phyloP scores from a whole-genome alignment of 2,797 vertebrate genomes.

The Megalops cyprinoides region DNA sequence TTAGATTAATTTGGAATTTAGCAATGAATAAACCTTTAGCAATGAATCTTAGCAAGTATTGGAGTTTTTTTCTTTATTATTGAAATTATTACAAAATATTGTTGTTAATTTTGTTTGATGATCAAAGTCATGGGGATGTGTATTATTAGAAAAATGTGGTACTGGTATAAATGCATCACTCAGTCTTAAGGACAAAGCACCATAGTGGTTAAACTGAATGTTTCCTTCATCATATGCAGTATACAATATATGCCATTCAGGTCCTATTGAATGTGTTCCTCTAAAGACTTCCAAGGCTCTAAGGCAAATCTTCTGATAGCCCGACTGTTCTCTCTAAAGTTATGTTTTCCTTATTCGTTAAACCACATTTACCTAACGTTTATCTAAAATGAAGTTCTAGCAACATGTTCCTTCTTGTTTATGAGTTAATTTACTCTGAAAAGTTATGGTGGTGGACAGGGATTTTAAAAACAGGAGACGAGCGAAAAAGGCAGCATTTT shows the following conservation, averaged over 20 bases:
- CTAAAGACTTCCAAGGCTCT: too few species aligned
- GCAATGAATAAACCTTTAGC: too few species aligned
- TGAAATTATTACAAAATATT: neutral
- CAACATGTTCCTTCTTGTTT: neutral
- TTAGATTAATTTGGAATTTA: neutral
- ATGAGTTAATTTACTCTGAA: too few species aligned
- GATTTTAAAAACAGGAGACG: neutral
- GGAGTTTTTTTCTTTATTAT: neutral
- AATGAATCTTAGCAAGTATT: too few species aligned
- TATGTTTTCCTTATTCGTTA: neutral
- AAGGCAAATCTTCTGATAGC: neutral
- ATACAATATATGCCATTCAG: too few species aligned
- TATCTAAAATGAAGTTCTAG: too few species aligned
- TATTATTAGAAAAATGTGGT: neutral
- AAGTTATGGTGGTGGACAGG: neutral
- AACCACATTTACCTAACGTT: neutral
- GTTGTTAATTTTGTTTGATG: neutral
- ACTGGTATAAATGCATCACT: neutral
- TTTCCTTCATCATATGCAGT: too few species aligned
- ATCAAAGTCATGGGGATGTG: neutral
- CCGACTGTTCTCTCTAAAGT: slow-evolving; percentile 12
- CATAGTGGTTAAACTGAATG: neutral
- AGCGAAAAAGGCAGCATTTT: too few species aligned
- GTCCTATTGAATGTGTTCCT: neutral
- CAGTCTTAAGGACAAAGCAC: neutral